These are phyloP conservation scores for Diaphora mendica DNA, from an alignment of 2,888 invertebrate species.

Conservation along the genomic window DNA sequence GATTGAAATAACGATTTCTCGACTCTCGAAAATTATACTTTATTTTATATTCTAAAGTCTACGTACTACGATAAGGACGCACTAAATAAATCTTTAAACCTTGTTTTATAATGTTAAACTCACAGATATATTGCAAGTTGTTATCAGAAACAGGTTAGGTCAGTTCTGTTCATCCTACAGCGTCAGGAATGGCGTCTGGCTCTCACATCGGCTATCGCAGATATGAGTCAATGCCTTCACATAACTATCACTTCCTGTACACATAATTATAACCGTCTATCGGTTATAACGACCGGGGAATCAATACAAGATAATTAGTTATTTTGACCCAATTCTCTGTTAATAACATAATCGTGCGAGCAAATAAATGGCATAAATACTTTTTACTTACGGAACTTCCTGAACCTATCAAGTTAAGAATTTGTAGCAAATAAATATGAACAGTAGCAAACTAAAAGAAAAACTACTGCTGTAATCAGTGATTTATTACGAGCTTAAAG, in stretches of 20 bases:
- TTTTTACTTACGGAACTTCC: neutral
- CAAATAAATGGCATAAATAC: neutral
- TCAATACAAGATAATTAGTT: slow-evolving; percentile 52
- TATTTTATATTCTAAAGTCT: too few species aligned
- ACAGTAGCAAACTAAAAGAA: neutral
- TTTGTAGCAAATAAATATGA: neutral
- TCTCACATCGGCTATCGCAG: slow-evolving; percentile 13
- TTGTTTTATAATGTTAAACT: neutral
- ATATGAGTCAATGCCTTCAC: slow-evolving; percentile 56
- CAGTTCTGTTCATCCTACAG: neutral
- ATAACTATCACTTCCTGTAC: slow-evolving; percentile 57
- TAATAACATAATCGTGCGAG: slow-evolving; percentile 27
- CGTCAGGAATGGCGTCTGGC: neutral
- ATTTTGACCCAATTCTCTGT: slow-evolving; percentile 39
- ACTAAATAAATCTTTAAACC: neutral
- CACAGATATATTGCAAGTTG: neutral
- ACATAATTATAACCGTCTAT: slow-evolving; percentile 56
- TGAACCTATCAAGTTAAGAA: neutral
- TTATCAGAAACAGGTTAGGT: neutral
- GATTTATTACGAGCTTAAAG: neutral
- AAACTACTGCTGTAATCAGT: neutral
- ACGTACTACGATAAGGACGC: neutral
- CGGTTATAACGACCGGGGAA: slow-evolving; percentile 45
- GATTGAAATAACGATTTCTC: too few species aligned
- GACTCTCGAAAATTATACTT: too few species aligned